Base-by-base conservation (phyloP, 1,140 invertebrate genomes). In the Lordiphosa stackelbergi region DNA sequence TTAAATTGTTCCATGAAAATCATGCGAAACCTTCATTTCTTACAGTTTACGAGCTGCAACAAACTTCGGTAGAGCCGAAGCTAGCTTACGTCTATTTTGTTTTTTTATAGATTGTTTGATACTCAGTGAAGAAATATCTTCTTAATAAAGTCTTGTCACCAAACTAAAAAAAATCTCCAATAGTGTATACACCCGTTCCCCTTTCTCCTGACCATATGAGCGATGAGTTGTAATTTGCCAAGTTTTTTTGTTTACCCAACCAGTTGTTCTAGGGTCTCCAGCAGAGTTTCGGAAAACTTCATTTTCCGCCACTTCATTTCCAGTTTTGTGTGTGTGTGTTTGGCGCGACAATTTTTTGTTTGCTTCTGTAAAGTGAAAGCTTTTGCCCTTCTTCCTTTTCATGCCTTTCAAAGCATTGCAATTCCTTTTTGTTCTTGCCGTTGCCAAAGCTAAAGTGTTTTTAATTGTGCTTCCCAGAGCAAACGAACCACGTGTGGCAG, bases 191-290 rank as follows among this genome's bases (percentile, higher is more conserved):
- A n/a, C 37, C 6, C 12, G 2, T 7, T 8, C 24, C 19, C 31
- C 38, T 36, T 42, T 31, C 19, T 40, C 8, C 49, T 38, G 16
- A 24, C 19, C 43, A 34, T 6, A 52, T 69, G 72, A 83, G 59
- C 77, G 64, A 81, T 81, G 77, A 83, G 69, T 66, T 69, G 77
- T 72, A 81, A 81, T 81, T 81, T 81, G 77, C 68, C 55, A 81
- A 81, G 68, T 83, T 83, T 28, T n/a, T 79, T 83, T 83, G 72
- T 74, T 70, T 63, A 57, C 71, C 62, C 60, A 58, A 58, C 28
- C 59, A 52, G 16, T 58, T 51, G 35, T 46, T 16, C 12, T 10
- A 41, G 31, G 24, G 42, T 63, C 48, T 38, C 40, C 36, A 28
- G 53, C 45, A 57, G 37, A 57, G 62, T 64, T 48, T 81, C 60